These are phyloP conservation scores for Actinia equina DNA, from an alignment of 64 coral and sea anemone species.

Conservation along the genomic window DNA sequence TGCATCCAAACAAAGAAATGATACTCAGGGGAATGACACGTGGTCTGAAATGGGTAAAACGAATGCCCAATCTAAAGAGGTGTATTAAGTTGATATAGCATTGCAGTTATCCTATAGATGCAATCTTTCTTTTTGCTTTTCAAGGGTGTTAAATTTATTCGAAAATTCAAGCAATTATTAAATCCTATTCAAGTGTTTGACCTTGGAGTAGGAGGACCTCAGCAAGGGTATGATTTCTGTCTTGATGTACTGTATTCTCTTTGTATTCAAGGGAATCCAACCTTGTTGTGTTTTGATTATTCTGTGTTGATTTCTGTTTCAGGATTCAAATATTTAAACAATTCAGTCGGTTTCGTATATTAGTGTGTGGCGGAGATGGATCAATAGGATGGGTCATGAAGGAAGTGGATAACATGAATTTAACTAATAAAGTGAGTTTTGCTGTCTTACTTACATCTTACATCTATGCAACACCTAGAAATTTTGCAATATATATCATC, in stretches of 20 bases:
- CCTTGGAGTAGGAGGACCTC: conserved; percentile 84
- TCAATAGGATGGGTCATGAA: conserved; percentile 99
- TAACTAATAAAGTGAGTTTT: conserved; percentile 44
- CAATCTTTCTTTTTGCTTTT: conserved; percentile 21
- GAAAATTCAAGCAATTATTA: conserved; percentile 97
- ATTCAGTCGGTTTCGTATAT: conserved; percentile 91
- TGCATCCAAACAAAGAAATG: too few species aligned
- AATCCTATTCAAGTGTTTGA: conserved; percentile 99
- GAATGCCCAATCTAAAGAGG: too few species aligned
- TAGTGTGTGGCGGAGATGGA: conserved; percentile 96
- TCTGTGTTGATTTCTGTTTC: conserved; percentile 14
- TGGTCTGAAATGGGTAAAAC: too few species aligned
- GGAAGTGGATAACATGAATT: conserved; percentile 86
- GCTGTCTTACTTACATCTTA: too few species aligned
- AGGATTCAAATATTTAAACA: conserved; percentile 81
- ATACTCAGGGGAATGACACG: too few species aligned
- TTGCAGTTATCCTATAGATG: too few species aligned
- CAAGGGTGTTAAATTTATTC: conserved; percentile 99
- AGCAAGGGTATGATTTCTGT: conserved; percentile 69
- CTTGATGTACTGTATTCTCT: too few species aligned
- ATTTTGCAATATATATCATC: too few species aligned
- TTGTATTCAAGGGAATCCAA: neutral
- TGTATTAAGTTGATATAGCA: too few species aligned
- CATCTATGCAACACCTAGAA: too few species aligned
- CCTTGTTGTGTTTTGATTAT: neutral